Evolutionary conservation across 2,113 vertebrate species (phyloP).

Genomic region (Anoplopoma fimbria): DNA sequence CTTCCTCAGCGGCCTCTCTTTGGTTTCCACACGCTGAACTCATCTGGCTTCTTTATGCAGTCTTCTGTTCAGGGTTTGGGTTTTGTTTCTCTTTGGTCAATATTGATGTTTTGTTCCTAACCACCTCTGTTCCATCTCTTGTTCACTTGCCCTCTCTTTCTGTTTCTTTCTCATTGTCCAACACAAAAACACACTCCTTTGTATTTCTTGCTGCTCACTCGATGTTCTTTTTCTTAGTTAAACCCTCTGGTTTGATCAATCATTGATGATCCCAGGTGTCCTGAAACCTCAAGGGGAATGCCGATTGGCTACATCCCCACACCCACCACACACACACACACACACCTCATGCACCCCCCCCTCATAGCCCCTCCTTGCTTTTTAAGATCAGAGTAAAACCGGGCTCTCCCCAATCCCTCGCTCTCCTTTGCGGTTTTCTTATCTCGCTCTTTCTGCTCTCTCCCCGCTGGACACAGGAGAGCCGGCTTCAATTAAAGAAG

Average conservation of each 20-base stretch:
- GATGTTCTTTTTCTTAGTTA: constrained; percentile 59
- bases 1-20: constrained; percentile 37
- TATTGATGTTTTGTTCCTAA: constrained; percentile 14
- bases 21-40: constrained; percentile 27
- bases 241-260: constrained; percentile 81
- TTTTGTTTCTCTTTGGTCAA: constrained; percentile 21
- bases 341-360: constrained; percentile 32
- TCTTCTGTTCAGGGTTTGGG: neutral
- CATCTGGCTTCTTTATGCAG: neutral
- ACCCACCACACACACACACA: constrained; percentile 26
- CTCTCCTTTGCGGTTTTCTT: constrained; percentile 59
- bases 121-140: neutral
- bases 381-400: constrained; percentile 65
- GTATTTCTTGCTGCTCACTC: constrained; percentile 29
- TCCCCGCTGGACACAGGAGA: constrained; percentile 51
- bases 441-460: constrained; percentile 49
- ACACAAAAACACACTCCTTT: constrained; percentile 17
- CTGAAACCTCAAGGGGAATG: constrained; percentile 66
- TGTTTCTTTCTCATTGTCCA: constrained; percentile 8
- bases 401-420: constrained; percentile 33
- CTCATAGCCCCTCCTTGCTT: constrained; percentile 33
- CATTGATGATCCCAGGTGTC: constrained; percentile 85
- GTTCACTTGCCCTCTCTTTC: neutral
- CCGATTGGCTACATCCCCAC: constrained; percentile 57
- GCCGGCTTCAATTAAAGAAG: constrained; percentile 77